Percentiles rank a stretch among this genome's conserved stretches.
Evolutionary conservation across 2,888 invertebrate genomes (phyloP).

Genomic region (Phragmatobia fuliginosa): DNA sequence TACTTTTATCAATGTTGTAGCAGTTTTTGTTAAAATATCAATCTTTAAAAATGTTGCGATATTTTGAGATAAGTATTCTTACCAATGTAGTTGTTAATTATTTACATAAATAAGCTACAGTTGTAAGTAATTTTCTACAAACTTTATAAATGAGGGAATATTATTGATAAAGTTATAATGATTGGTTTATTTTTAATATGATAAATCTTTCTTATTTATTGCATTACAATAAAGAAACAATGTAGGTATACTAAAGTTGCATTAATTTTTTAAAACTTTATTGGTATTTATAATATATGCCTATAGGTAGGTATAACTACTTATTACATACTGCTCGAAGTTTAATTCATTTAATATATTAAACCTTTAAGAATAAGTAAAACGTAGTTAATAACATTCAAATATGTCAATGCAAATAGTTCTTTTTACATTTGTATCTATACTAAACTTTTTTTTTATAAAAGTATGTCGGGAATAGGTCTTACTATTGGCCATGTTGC

Average conservation of each 20-base stretch:
- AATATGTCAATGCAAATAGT: too few relatives aligned
- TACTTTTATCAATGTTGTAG: conserved; percentile 40
- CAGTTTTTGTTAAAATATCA: conserved; percentile 16
- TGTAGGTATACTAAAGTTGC: neutral
- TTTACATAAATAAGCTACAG: neutral
- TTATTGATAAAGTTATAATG: neutral
- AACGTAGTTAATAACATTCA: too few relatives aligned
- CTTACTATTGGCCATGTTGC: neutral
- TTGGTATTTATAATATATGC: neutral
- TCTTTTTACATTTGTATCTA: too few relatives aligned
- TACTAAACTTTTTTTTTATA: too few relatives aligned
- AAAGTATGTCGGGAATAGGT: neutral
- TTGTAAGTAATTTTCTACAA: neutral
- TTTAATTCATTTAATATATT: too few relatives aligned
- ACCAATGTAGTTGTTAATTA: neutral
- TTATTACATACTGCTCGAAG: too few relatives aligned
- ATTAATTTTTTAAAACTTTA: neutral
- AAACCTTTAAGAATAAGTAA: too few relatives aligned
- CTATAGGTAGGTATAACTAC: neutral
- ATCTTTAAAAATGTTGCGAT: neutral
- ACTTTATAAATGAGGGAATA: neutral
- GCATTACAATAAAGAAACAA: neutral
- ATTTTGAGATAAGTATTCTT: neutral
- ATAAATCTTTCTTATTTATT: neutral
- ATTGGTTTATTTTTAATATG: neutral